Base-by-base conservation (phyloP, 2,113 vertebrate species). In the Sorex fumeus region DNA sequence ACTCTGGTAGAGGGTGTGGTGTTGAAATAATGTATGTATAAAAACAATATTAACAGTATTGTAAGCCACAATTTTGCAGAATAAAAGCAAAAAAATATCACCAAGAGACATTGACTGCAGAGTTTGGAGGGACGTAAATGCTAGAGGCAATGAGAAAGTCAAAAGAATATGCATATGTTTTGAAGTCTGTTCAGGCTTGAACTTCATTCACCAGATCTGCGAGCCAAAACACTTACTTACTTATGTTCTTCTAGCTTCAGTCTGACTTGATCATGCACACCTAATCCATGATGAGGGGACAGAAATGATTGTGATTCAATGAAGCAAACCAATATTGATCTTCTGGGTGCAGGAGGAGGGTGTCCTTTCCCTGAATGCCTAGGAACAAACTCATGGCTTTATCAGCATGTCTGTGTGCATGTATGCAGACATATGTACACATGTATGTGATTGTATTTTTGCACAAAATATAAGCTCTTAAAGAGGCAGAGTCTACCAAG, bases 81-180 rank as follows among this genome's bases (percentile, higher is more conserved):
- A 40, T 40, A 28, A 30, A 66, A 30, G 64, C 5, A 66, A 66
- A 28, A 66, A 66, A 6, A 66, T 40, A 8, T 66, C 18, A 28
- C 60, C 9, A 28, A 32, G 50, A 77, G 34, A 40, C 23, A 45
- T 8, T 1, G 0, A 16, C 69, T 19, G 0, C 3, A 8, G 6
- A 21, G 15, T 13, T n/a, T 36, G 11, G 16, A 4, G 4, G 34
- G 7, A 11, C 12, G 28, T 3, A 30, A 84, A 5, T 21, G 27
- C 30, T 6, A 25, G 30, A 3, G 25, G 25, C 0, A 3, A 16
- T 0, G 4, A 10, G 12, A 18, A 11, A 25, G 47, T 28, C 16
- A 60, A 30, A 70, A 15, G 57, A 60, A 13, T 13, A 60, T 60
- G 57, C 64, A n/a, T 43, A 25, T 25, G 19, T 19, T 47, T n/a